These are phyloP conservation scores for Gavia stellata DNA, from an alignment of 2,113 vertebrate genomes.

Conservation along the genomic window DNA sequence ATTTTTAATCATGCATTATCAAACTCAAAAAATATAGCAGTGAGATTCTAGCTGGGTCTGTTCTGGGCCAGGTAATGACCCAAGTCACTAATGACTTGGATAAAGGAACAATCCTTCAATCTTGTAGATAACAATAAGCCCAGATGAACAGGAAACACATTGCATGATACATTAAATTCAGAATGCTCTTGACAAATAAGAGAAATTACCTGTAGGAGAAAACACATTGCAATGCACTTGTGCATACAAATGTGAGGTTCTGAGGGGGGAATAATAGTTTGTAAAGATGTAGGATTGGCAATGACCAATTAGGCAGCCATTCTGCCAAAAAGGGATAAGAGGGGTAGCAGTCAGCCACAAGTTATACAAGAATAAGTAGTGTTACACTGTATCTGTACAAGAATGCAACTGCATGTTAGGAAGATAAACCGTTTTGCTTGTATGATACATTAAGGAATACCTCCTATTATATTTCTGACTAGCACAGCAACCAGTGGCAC, in stretches of 20 bases:
- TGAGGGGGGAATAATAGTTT: background rate
- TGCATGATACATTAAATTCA: background rate
- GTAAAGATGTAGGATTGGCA: background rate
- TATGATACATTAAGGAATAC: background rate
- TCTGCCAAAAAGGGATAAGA: background rate
- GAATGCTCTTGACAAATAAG: background rate
- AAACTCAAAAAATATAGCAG: background rate
- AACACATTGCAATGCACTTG: background rate
- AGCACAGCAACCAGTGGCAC: background rate
- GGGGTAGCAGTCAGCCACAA: background rate
- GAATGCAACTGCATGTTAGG: background rate
- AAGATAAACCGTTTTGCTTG: background rate
- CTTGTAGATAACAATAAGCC: background rate
- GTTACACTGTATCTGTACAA: background rate
- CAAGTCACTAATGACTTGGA: background rate
- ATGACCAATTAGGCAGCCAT: background rate
- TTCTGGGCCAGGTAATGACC: background rate
- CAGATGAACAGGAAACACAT: background rate
- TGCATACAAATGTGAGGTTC: background rate
- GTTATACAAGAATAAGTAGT: accelerated
- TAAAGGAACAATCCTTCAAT: background rate
- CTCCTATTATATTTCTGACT: background rate
- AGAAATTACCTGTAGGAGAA: background rate
- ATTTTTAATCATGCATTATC: background rate
- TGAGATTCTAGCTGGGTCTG: background rate